Evolutionary conservation across 1,140 invertebrate genomes (phyloP).

Genomic region (Caenorhabditis inopinata): DNA sequence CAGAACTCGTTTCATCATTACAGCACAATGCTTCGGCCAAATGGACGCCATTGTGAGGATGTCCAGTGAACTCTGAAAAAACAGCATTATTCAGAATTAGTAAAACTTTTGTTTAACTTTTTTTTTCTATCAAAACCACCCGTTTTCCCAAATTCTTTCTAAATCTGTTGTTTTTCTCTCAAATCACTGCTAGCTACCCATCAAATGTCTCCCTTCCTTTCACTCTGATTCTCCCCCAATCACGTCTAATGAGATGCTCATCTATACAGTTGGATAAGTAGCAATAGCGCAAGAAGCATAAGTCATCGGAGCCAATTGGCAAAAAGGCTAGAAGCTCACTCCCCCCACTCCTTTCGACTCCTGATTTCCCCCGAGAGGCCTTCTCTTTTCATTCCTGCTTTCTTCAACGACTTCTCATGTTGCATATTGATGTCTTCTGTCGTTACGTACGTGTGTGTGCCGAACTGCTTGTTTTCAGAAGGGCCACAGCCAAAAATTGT

Average conservation of each 20-base stretch:
- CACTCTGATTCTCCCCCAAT: background rate
- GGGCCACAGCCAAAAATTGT: too few relatives aligned
- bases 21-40: constrained; percentile 46
- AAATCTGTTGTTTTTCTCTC: background rate
- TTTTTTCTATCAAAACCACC: background rate
- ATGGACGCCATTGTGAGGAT: constrained; percentile 46
- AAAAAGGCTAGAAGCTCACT: background rate
- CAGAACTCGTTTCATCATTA: constrained; percentile 51
- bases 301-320: constrained; percentile 10
- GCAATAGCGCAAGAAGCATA: background rate
- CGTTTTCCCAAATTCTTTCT: background rate
- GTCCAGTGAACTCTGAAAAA: constrained; percentile 45
- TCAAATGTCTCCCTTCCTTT: background rate
- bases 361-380: background rate
- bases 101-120: background rate
- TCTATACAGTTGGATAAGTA: constrained; percentile 28
- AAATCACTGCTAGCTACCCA: background rate
- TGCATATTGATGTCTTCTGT: background rate
- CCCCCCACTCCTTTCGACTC: background rate
- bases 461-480: background rate
- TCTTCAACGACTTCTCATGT: constrained; percentile 13
- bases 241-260: constrained; percentile 22
- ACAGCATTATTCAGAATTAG: background rate
- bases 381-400: background rate
- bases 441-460: background rate